Evolutionary conservation across 2,888 invertebrate species (phyloP).

Genomic region (Calameuta pallipes): DNA sequence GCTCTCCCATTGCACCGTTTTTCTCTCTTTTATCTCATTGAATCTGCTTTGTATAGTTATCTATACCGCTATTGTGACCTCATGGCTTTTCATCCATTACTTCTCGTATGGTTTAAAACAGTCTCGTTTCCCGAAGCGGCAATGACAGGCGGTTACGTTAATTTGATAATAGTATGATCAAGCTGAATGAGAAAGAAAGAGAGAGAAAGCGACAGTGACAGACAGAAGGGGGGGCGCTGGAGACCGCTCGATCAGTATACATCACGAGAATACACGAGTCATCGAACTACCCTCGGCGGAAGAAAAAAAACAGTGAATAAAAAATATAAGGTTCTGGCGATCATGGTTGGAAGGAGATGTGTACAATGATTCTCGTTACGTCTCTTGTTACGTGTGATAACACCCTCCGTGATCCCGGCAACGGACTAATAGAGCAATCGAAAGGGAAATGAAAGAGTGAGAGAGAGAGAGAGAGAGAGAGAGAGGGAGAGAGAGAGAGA

Average conservation of each 20-base stretch:
- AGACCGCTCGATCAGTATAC: background rate
- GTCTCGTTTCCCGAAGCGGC: too few relatives aligned
- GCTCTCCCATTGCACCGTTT: background rate
- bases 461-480: background rate
- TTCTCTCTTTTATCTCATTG: constrained; percentile 1
- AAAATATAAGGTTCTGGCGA: too few relatives aligned
- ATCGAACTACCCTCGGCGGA: too few relatives aligned
- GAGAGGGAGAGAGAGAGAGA: background rate
- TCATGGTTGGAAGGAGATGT: too few relatives aligned
- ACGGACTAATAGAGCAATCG: constrained; percentile 29
- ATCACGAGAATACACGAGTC: too few relatives aligned
- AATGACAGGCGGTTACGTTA: too few relatives aligned
- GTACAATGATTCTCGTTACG: constrained; percentile 8
- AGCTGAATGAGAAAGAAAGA: background rate
- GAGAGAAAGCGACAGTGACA: background rate
- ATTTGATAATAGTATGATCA: too few relatives aligned
- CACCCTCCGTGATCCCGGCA: constrained; percentile 60
- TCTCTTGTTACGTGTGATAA: constrained; percentile 58
- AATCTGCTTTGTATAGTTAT: too few relatives aligned
- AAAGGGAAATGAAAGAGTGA: background rate
- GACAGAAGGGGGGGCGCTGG: background rate
- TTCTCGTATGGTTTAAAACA: too few relatives aligned
- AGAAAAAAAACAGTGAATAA: too few relatives aligned
- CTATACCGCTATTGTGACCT: too few relatives aligned
- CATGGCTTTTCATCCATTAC: too few relatives aligned